Evolutionary conservation across 2,797 vertebrate genomes (phyloP), one percentile per base, ranked within the genome.

Genomic region (Peromyscus melanophrys): DNA sequence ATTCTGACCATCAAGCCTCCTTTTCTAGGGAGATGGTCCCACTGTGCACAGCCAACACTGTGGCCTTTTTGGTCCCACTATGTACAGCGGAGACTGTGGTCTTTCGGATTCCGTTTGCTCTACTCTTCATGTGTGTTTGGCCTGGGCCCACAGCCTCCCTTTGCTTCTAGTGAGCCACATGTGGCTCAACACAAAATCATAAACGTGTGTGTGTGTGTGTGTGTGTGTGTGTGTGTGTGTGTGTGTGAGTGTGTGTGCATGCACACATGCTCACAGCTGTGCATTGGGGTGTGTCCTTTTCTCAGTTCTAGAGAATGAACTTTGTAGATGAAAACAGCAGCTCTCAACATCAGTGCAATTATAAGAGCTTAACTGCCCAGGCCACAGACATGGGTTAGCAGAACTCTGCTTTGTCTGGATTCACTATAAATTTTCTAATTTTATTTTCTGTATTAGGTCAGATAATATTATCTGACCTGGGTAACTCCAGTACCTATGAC

Each of bases 171-270:
- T 61, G 19, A 57, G 52, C 37, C 14, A 65, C 27, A 29, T 21
- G 27, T 6, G 59, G 29, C 37, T 29, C 55, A 84, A 65, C 40
- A 31, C 17, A 6, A 83, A 63, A 65, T 65, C 19, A 34, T 61
- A 59, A 59, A 40, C 34, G 12, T 61, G 37, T 29, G 7, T 63
- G 37, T 31, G 2, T 6, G 4, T 29, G 37, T 21, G 37, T 40
- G 14, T 55, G 57, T 59, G 19, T 59, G 57, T 59, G 57, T 59
- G 57, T 59, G 5, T 59, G 5, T 21, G 16, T 21, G 57, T 21
- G 57, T 0, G 46, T 1, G 46, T 1, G 46, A 1, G 57, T 21
- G 57, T 0, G 46, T 10, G 46, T 10, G 46, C 1, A 49, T 10
- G 49, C 49, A 11, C 49, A 11, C 49, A 49, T 49, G 49, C 49